Evolutionary conservation across 2,797 vertebrate genomes (phyloP).

Genomic region (Oceanodroma leucorhoa): DNA sequence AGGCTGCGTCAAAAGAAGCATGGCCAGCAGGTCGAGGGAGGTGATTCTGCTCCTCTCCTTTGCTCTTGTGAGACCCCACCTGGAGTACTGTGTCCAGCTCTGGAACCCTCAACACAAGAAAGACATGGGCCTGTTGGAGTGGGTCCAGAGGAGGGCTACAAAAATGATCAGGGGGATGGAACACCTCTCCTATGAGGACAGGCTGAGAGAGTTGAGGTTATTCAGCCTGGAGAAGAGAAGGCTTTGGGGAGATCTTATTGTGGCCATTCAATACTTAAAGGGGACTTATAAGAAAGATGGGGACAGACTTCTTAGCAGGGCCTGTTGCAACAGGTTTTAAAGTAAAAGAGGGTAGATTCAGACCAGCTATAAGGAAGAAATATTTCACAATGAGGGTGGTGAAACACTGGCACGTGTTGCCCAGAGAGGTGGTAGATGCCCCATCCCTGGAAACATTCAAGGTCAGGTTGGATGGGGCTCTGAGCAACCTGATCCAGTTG

Average conservation of each 20-base stretch:
- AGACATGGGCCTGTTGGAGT: background rate
- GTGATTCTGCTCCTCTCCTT: too few species aligned
- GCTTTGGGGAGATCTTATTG: accelerated
- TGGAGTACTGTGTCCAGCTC: too few species aligned
- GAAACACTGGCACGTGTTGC: background rate
- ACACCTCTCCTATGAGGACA: background rate
- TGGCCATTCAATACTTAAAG: background rate
- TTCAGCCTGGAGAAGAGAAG: background rate
- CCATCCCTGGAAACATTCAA: background rate
- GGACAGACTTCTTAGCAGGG: background rate
- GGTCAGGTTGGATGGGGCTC: accelerated
- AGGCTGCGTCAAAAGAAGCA: too few species aligned
- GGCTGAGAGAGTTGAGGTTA: background rate
- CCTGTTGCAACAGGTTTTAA: background rate
- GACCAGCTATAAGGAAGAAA: background rate
- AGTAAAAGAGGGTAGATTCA: background rate
- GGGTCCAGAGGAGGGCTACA: background rate
- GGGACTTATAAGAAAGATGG: background rate
- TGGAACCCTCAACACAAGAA: background rate
- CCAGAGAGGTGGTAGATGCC: background rate
- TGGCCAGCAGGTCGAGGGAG: too few species aligned
- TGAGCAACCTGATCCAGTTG: background rate
- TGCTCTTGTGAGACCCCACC: too few species aligned
- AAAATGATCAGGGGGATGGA: background rate
- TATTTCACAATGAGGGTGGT: background rate